These are phyloP conservation scores for Meda fulgida DNA, from an alignment of 2,797 vertebrate genomes.

Conservation along the genomic window DNA sequence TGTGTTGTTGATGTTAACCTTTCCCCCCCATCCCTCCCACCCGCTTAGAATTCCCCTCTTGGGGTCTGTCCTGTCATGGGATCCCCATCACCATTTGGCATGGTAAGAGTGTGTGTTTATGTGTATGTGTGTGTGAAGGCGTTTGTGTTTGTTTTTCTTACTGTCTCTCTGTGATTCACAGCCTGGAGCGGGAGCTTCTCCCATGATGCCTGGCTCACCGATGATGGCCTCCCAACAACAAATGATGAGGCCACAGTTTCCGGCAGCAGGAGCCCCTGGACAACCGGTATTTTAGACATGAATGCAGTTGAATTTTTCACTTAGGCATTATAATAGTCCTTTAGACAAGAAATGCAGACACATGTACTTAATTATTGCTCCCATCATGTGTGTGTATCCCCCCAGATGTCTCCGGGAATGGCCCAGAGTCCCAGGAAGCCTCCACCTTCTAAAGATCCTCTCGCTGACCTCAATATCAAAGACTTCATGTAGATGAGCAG, in stretches of 20 bases:
- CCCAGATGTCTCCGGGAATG: slow-evolving; percentile 80
- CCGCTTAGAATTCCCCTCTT: slow-evolving; percentile 75
- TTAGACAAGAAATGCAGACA: slow-evolving; percentile 13
- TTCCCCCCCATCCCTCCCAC: slow-evolving; percentile 67
- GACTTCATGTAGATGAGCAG: slow-evolving; percentile 93
- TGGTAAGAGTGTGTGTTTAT: slow-evolving; percentile 83
- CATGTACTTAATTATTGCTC: neutral
- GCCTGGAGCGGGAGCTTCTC: slow-evolving; percentile 85
- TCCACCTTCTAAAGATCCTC: slow-evolving; percentile 92
- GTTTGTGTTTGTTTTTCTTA: slow-evolving; percentile 31
- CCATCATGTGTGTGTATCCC: slow-evolving; percentile 33
- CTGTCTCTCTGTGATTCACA: slow-evolving; percentile 68
- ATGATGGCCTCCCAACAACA: slow-evolving; percentile 83
- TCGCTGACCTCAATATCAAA: slow-evolving; percentile 99
- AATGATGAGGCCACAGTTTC: slow-evolving; percentile 92
- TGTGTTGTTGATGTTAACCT: slow-evolving; percentile 64
- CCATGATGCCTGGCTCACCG: slow-evolving; percentile 87
- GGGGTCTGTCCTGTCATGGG: slow-evolving; percentile 82
- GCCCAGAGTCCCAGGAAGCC: slow-evolving; percentile 97
- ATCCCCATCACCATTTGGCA: slow-evolving; percentile 85
- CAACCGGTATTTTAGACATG: slow-evolving; percentile 81
- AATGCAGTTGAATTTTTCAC: neutral
- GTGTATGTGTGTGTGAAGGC: neutral
- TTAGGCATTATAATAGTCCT: neutral
- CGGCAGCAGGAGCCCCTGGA: slow-evolving; percentile 77